A percentile compares a stretch with the other conserved stretches of the same genome.
Conservation (phyloP, 2,888 invertebrate genomes). For the Lasiommata megera region DNA sequence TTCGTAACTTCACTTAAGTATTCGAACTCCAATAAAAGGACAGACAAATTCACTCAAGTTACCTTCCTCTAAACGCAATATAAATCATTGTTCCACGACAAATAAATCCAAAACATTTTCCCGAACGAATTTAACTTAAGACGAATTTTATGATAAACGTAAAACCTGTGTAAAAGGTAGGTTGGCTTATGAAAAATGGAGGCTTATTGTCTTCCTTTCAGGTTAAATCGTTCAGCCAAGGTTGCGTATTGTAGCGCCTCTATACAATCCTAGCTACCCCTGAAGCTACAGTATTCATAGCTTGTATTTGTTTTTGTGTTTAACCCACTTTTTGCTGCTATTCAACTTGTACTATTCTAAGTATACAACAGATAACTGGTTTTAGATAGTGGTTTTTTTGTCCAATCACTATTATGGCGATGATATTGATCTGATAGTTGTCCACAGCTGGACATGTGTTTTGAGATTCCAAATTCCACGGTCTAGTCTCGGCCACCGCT, state of each 20-base stretch:
- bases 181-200: constrained; percentile 27
- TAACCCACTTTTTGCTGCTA: not conserved
- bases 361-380: no score
- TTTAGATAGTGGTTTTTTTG: no score
- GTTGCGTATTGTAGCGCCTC: constrained; percentile 13
- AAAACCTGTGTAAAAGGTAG: constrained; percentile 15
- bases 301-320: not conserved
- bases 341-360: not conserved
- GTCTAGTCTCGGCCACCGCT: no score
- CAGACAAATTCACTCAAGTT: no score
- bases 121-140: constrained; percentile 14
- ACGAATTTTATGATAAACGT: constrained; percentile 21
- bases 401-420: no score
- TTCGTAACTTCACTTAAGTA: no score
- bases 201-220: constrained; percentile 22
- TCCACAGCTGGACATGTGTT: no score
- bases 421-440: no score
- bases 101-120: not conserved
- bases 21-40: no score
- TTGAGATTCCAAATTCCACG: no score
- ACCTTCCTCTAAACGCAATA: no score
- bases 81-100: not conserved
- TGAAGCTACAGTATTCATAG: not conserved
- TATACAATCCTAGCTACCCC: not conserved
- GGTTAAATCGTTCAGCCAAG: constrained; percentile 21